phyloP scores from a whole-genome alignment of 2,113 vertebrate genomes.

The Nettapus auritus region DNA sequence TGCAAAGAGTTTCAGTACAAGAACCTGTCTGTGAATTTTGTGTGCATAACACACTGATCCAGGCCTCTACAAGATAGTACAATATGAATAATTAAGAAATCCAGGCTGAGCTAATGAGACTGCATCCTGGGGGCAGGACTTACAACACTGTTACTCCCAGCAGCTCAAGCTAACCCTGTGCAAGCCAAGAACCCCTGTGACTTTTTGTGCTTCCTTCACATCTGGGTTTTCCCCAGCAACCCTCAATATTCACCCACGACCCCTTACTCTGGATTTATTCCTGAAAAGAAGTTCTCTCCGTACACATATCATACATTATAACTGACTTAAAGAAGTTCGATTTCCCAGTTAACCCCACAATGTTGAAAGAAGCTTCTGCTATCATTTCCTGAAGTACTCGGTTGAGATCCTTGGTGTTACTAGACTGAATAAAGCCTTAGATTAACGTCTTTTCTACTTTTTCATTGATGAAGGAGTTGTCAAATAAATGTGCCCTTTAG shows the following conservation, averaged over 20 bases:
- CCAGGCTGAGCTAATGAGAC: neutral
- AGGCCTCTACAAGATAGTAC: neutral
- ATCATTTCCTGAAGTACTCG: neutral
- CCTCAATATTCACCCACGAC: neutral
- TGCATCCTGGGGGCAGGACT: neutral
- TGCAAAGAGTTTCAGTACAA: neutral
- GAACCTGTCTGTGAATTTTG: neutral
- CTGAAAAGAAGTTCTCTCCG: neutral
- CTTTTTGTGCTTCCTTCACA: neutral
- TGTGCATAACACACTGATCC: neutral
- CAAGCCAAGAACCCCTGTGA: neutral
- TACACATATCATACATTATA: neutral
- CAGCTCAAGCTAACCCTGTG: neutral
- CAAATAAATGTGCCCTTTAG: slow-evolving; percentile 68
- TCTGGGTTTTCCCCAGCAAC: neutral
- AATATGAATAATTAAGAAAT: neutral
- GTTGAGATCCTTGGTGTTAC: neutral
- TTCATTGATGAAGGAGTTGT: slow-evolving; percentile 61
- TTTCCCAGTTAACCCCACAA: neutral
- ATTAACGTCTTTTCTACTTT: slow-evolving; percentile 61
- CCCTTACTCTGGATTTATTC: neutral
- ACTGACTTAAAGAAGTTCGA: neutral
- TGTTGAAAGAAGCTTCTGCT: neutral
- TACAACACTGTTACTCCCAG: neutral
- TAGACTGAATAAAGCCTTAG: neutral